Conservation (phyloP, 1,140 invertebrate genomes). For the Heliconius nattereri region DNA sequence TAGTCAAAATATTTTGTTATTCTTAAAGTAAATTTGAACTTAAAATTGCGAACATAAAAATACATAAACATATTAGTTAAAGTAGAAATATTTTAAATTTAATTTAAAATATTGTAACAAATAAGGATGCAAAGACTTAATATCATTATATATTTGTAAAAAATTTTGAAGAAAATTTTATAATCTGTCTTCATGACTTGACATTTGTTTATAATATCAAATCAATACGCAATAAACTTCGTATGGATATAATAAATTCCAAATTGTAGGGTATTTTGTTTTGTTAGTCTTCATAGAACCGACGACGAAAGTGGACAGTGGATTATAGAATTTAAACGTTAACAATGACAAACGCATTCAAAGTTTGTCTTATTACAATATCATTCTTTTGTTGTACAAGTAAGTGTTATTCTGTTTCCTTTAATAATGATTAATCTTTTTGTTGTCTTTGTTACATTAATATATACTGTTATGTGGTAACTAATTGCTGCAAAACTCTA, state of each 20-base stretch:
- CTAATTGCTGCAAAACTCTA: not conserved
- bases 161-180: not conserved
- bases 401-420: conserved; percentile 48
- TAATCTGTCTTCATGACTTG: conserved; percentile 35
- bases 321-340: conserved; percentile 39
- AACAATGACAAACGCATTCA: conserved; percentile 69
- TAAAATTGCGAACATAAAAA: not conserved
- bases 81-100: no score
- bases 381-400: conserved; percentile 63
- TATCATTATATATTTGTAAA: not conserved
- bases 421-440: conserved; percentile 19
- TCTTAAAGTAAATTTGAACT: not conserved
- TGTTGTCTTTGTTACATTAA: conserved; percentile 21
- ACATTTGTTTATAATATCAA: conserved; percentile 34
- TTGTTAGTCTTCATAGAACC: conserved; percentile 55
- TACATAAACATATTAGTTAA: no score
- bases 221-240: conserved; percentile 66
- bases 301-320: conserved; percentile 44
- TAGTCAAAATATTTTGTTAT: not conserved
- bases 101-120: no score
- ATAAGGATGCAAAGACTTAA: no score
- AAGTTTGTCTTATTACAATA: conserved; percentile 65
- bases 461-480: conserved; percentile 22
- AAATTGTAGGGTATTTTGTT: conserved; percentile 61
- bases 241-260: conserved; percentile 57